These are phyloP conservation scores for Ceryle rudis DNA, from an alignment of 2,797 vertebrate species.

Conservation along the genomic window DNA sequence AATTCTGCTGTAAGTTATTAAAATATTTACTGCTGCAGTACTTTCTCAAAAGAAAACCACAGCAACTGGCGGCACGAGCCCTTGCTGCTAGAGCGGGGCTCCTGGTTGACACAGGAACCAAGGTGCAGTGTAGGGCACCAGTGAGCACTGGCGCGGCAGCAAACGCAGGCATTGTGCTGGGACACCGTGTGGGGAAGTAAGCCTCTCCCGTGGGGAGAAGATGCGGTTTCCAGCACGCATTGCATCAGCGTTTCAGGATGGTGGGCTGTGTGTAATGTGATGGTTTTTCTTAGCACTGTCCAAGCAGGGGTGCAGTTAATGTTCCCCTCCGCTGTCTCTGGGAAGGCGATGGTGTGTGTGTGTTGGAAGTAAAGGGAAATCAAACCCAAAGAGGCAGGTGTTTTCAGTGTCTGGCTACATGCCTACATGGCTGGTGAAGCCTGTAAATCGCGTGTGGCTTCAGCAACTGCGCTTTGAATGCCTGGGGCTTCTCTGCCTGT, in stretches of 20 bases:
- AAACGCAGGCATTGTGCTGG: fast-evolving
- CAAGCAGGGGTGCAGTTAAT: neutral
- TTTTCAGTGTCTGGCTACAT: fast-evolving
- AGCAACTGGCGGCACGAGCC: fast-evolving
- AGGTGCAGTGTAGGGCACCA: fast-evolving
- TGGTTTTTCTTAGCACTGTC: fast-evolving
- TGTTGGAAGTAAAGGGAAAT: neutral
- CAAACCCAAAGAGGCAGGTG: neutral
- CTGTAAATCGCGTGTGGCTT: fast-evolving
- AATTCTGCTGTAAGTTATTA: neutral
- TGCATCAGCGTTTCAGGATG: fast-evolving
- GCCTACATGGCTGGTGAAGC: fast-evolving
- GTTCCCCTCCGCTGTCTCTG: fast-evolving
- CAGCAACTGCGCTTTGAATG: neutral
- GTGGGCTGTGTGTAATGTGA: fast-evolving
- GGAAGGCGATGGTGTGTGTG: fast-evolving
- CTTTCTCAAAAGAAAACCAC: neutral
- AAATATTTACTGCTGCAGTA: neutral
- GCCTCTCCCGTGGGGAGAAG: fast-evolving
- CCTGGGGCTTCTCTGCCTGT: neutral
- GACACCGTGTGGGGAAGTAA: fast-evolving
- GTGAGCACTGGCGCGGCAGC: fast-evolving
- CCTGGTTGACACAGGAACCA: fast-evolving
- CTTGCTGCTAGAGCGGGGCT: neutral
- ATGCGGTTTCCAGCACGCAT: neutral